phyloP scores from a whole-genome alignment of 2,888 invertebrate genomes.

The Silvanus unidentatus region DNA sequence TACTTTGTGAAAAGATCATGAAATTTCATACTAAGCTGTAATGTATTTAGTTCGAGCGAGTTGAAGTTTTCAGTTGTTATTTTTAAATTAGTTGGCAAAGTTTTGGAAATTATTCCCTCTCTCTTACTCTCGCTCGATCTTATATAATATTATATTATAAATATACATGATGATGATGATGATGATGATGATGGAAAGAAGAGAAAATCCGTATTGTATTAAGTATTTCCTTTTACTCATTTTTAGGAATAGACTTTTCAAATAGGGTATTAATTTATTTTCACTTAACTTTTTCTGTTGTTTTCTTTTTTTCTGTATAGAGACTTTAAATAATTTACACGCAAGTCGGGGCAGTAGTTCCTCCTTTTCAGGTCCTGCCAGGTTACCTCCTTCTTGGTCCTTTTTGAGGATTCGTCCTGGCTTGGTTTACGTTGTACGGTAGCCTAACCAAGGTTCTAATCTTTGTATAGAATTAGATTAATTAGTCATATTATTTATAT shows the following conservation, averaged over 20 bases:
- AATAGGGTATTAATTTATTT: conserved; percentile 14
- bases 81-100: conserved; percentile 12
- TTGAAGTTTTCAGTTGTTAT: conserved; percentile 8
- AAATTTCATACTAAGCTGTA: conserved; percentile 42
- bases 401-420: conserved; percentile 43
- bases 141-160: conserved; percentile 11
- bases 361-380: conserved; percentile 45
- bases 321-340: conserved; percentile 28
- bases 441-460: conserved; percentile 39
- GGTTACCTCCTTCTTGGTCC: conserved; percentile 41
- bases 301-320: conserved; percentile 17
- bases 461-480: conserved; percentile 16
- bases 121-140: conserved; percentile 19
- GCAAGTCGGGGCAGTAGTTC: conserved; percentile 45
- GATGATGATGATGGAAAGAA: neutral
- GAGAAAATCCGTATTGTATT: conserved; percentile 23
- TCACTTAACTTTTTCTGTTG: conserved; percentile 14
- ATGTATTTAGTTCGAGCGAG: conserved; percentile 29
- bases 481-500: neutral
- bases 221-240: conserved; percentile 13
- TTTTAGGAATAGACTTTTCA: conserved; percentile 7
- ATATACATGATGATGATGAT: neutral
- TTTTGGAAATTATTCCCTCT: conserved; percentile 11
- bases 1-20: conserved; percentile 37
- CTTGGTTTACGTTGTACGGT: conserved; percentile 42